These are phyloP conservation scores for Vulpes vulpes DNA, from an alignment of 2,113 vertebrate genomes.

Conservation along the genomic window DNA sequence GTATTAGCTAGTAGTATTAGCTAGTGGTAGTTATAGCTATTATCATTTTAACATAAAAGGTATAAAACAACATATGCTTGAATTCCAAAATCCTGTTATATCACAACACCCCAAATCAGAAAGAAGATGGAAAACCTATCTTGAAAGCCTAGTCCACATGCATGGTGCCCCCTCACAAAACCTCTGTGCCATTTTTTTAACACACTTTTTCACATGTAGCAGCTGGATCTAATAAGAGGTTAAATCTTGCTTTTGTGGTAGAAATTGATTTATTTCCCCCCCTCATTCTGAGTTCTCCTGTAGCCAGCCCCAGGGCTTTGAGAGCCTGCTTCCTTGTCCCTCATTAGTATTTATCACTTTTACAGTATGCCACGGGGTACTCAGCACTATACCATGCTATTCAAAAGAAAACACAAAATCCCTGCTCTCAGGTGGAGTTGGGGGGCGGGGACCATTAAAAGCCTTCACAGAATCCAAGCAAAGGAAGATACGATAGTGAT, in stretches of 20 bases:
- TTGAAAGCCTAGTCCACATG: neutral
- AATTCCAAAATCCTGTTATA: slow-evolving; percentile 32
- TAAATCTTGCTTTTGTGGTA: slow-evolving; percentile 62
- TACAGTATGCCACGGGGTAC: slow-evolving; percentile 10
- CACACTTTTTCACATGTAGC: slow-evolving; percentile 8
- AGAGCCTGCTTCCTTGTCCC: neutral
- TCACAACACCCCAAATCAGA: neutral
- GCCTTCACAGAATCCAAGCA: neutral
- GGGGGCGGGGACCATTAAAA: neutral
- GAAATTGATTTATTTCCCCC: slow-evolving; percentile 28
- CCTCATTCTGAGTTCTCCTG: slow-evolving; percentile 1
- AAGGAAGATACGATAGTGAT: neutral
- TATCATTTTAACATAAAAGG: slow-evolving; percentile 40
- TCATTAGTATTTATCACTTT: slow-evolving; percentile 66
- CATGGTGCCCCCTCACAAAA: neutral
- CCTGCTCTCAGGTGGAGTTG: neutral
- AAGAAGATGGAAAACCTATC: slow-evolving; percentile 23
- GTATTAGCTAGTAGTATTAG: too few species aligned
- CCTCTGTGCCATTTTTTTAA: neutral
- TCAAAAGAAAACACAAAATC: slow-evolving; percentile 64
- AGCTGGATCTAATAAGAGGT: slow-evolving; percentile 52
- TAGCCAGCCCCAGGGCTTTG: neutral
- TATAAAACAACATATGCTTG: slow-evolving; percentile 42
- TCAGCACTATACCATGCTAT: neutral
- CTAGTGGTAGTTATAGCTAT: too few species aligned